Base-by-base conservation (phyloP, 2,113 vertebrate species). In the Grammomys dolichurus region DNA sequence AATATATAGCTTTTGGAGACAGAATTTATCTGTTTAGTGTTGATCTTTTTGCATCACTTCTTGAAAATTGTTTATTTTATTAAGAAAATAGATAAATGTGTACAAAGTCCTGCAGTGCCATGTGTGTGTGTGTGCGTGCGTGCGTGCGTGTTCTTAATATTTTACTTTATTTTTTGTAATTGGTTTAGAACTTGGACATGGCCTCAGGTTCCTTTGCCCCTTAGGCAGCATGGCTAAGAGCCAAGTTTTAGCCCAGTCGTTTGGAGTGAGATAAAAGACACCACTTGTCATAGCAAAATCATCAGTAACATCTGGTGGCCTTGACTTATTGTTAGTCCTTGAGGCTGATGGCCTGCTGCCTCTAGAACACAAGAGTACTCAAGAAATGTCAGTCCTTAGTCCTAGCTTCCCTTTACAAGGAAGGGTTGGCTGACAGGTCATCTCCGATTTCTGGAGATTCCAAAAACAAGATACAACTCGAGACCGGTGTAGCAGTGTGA, bases 51-150 rank as follows among this genome's bases (percentile, higher is more conserved):
- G 85, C 58, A 46, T 54, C 51, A 33, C 78, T 94, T 82, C 36
- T 93, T 89, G 81, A n/a, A 17, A n/a, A 43, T 72, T 84, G 10
- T 67, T 91, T 87, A 48, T 86, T 86, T 86, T 89, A 33, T 86
- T 87, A 89, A 92, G 82, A 89, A 96, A 89, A 85, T 33, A 70
- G 54, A 14, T 60, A 58, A 58, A 81, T 51, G 31, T 13, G 43
- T 54, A 22, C 19, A 76, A 87, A 80, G 36, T 63, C 70, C 40
- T 67, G 3, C 31, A 16, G 17, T 36, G 58, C 26, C n/a, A 5
- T 26, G 40, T 85, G 80, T 82, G 56, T 82, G 51, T 81, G 31
- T 56, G 7, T 54, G 76, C 31, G 43, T 51, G 77, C 36, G 48
- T 78, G 51, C 56, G 33, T 81, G 31, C 58, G 17, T 78, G 17